Evolutionary conservation across 1,140 invertebrate species (phyloP), one percentile per base, ranked within the genome.

Genomic region (Meloidogyne exigua): DNA sequence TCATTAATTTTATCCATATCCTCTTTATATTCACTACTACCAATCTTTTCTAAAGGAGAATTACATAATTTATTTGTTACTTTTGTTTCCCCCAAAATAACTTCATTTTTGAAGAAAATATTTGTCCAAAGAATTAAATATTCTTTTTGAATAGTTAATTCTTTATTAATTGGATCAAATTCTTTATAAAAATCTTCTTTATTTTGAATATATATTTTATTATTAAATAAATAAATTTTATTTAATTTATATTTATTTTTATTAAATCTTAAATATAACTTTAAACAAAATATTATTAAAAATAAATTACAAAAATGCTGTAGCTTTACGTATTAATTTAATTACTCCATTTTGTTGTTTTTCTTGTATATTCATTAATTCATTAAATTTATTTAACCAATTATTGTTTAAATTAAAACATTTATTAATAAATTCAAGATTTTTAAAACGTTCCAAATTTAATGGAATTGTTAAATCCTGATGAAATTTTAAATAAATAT

Each of bases 401-500:
- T 57, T n/a, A 57, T 57, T n/a, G 21, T 57, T 21, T 1, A 39
- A 39, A 39, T n/a, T n/a, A 57, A 57, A 57, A n/a, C 49, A 57
- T 57, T 57, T 10, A 57, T 57, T 57, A n/a, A 57, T 57, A 57
- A 57, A 57, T 57, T 57, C 10, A n/a, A 57, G 4, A 57, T 57
- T 57, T n/a, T 57, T 57, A 57, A 57, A 57, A n/a, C 49, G 18
- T 57, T 57, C n/a, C 5, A 57, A 57, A 57, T 57, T 57, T 57
- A 57, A n/a, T 7, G 49, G 49, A 21, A 57, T n/a, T n/a, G 15
- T 57, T 57, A 57, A 57, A 57, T 57, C 49, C 9, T 57, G 2
- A 57, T 57, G 49, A 57, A 57, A 57, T 57, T 57, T n/a, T 57
- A 57, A 57, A 57, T 57, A 57, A 57, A 57, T n/a, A n/a, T 57